Conservation (phyloP, 2,113 vertebrate species). For the Thinocorus orbignyianus region DNA sequence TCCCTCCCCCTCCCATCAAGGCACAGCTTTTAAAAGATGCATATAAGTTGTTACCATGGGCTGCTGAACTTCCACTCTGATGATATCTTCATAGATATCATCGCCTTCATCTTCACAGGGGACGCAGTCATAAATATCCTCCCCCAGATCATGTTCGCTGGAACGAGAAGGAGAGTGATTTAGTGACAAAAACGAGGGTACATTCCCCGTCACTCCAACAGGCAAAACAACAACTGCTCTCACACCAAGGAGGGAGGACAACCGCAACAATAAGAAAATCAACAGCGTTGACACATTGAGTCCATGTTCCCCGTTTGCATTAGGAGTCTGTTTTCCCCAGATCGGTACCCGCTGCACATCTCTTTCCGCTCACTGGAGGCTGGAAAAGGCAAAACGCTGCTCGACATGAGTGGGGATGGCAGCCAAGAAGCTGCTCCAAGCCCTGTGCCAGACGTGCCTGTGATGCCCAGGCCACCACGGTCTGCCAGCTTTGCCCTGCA, state of each 20-base stretch:
- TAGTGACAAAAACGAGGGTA: neutral
- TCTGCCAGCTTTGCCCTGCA: neutral
- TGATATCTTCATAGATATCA: conserved; percentile 99
- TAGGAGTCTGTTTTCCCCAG: neutral
- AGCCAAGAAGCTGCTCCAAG: neutral
- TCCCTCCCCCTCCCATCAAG: neutral
- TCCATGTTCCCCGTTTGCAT: accelerated
- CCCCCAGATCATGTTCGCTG: conserved; percentile 95
- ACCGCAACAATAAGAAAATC: accelerated
- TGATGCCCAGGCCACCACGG: accelerated
- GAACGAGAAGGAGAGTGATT: neutral
- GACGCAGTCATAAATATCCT: conserved; percentile 98
- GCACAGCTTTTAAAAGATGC: neutral
- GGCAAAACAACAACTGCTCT: neutral
- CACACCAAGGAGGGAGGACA: neutral
- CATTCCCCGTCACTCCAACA: accelerated
- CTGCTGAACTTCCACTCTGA: conserved; percentile 97
- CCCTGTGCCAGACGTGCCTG: neutral
- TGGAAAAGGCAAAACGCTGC: neutral
- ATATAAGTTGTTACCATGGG: conserved; percentile 85
- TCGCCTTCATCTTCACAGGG: conserved; percentile 95
- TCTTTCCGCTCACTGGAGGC: neutral
- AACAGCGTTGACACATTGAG: too few relatives aligned
- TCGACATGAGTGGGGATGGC: accelerated
- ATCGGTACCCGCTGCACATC: neutral